Evolutionary conservation across 2,113 vertebrate species (phyloP).

Genomic region (Phainopepla nitens): DNA sequence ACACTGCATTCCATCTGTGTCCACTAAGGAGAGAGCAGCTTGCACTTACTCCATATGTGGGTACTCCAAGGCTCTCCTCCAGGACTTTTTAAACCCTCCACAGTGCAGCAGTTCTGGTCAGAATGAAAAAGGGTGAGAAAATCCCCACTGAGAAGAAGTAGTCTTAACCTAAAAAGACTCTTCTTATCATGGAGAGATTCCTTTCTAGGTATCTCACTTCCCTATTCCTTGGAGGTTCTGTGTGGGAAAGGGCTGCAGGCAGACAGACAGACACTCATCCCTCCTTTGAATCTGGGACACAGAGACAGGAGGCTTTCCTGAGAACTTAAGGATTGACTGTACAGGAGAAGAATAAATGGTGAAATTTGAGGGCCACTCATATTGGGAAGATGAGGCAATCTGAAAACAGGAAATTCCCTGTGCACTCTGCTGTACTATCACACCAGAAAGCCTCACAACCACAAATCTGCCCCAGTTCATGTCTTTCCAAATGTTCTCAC

Average conservation of each 20-base stretch:
- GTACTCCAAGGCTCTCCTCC: not conserved
- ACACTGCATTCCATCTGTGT: not conserved
- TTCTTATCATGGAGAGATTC: not conserved
- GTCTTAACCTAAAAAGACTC: not conserved
- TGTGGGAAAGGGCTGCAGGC: not conserved
- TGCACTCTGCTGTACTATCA: rapidly evolving
- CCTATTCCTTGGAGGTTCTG: not conserved
- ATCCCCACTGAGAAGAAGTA: not conserved
- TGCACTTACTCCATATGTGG: not conserved
- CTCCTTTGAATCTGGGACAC: not conserved
- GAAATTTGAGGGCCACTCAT: not conserved
- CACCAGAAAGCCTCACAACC: not conserved
- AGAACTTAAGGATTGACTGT: not conserved
- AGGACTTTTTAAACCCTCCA: not conserved
- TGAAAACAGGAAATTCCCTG: not conserved
- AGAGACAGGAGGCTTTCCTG: not conserved
- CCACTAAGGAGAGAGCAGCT: not conserved
- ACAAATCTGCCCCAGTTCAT: not conserved
- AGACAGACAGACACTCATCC: not conserved
- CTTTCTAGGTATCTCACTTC: not conserved
- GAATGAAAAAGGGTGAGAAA: not conserved
- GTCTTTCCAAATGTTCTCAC: not conserved
- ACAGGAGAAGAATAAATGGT: not conserved
- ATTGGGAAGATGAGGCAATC: not conserved
- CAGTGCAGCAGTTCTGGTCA: not conserved